A percentile compares a stretch with the other conserved stretches of the same genome.
These are phyloP conservation scores for Napeogenes inachia DNA, from an alignment of 2,888 invertebrate genomes.

Conservation along the genomic window DNA sequence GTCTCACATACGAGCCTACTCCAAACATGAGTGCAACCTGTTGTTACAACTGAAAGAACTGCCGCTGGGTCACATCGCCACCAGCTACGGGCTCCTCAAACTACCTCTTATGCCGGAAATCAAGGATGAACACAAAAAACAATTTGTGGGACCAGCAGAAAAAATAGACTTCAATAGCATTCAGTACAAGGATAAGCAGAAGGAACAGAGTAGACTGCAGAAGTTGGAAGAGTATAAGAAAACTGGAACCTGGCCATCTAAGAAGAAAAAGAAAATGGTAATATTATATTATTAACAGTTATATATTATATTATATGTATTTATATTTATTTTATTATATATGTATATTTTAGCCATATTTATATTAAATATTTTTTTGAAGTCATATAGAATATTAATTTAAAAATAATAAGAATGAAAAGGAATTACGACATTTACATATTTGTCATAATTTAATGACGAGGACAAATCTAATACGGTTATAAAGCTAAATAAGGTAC, in stretches of 20 bases:
- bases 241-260: slow-evolving; percentile 86
- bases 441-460: no score
- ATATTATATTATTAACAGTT: slow-evolving; percentile 16
- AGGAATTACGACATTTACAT: no score
- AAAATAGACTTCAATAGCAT: slow-evolving; percentile 85
- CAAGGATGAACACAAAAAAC: slow-evolving; percentile 78
- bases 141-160: slow-evolving; percentile 67
- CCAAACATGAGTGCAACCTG: slow-evolving; percentile 96
- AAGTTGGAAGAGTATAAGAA: slow-evolving; percentile 83
- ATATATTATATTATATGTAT: no score
- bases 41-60: slow-evolving; percentile 92
- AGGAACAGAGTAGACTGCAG: slow-evolving; percentile 83
- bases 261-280: slow-evolving; percentile 76
- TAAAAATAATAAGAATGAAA: no score
- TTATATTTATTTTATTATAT: no score
- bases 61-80: slow-evolving; percentile 86
- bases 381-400: no score
- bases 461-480: no score
- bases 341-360: neutral
- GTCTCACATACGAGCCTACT: slow-evolving; percentile 94
- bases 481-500: no score
- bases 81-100: slow-evolving; percentile 92
- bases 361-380: neutral
- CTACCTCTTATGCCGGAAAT: slow-evolving; percentile 98
- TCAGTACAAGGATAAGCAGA: slow-evolving; percentile 86